phyloP scores from a whole-genome alignment of 2,888 invertebrate genomes.

The Mellilla xanthometata region DNA sequence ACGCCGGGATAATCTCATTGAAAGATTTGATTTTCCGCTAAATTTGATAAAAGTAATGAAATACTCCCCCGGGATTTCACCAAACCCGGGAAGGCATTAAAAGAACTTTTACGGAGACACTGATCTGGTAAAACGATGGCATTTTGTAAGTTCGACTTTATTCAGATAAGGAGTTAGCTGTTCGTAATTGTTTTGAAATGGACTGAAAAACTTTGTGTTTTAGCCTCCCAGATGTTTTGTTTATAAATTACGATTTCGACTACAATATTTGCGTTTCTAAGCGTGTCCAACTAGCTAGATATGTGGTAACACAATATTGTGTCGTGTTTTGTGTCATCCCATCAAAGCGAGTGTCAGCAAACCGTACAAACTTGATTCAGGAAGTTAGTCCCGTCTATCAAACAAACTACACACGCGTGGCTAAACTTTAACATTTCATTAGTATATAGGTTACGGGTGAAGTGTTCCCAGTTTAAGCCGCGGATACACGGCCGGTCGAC shows the following conservation, averaged over 20 bases:
- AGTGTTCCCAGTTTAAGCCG: conserved; percentile 59
- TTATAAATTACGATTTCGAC: no score
- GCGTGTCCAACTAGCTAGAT: no score
- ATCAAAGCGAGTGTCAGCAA: conserved; percentile 24
- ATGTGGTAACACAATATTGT: no score
- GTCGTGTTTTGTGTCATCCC: conserved; percentile 2
- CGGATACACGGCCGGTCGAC: conserved; percentile 24
- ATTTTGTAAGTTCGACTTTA: conserved; percentile 30
- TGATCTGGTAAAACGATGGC: conserved; percentile 30
- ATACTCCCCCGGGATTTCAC: conserved; percentile 60
- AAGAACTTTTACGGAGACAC: conserved; percentile 47
- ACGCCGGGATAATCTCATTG: conserved; percentile 72
- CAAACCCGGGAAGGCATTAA: conserved; percentile 45
- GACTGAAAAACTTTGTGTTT: conserved; percentile 13
- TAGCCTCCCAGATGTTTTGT: no score
- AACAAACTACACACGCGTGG: conserved; percentile 36
- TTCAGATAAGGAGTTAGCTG: conserved; percentile 22
- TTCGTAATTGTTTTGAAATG: conserved; percentile 25
- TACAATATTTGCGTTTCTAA: no score
- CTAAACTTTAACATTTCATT: conserved; percentile 51
- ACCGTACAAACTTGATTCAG: conserved; percentile 6
- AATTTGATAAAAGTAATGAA: conserved; percentile 81
- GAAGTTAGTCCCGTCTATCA: conserved; percentile 23
- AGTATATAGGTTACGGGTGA: conserved; percentile 53
- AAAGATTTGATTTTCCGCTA: conserved; percentile 81